Evolutionary conservation across 2,888 invertebrate genomes (phyloP).

Genomic region (Drosophila silvestris): DNA sequence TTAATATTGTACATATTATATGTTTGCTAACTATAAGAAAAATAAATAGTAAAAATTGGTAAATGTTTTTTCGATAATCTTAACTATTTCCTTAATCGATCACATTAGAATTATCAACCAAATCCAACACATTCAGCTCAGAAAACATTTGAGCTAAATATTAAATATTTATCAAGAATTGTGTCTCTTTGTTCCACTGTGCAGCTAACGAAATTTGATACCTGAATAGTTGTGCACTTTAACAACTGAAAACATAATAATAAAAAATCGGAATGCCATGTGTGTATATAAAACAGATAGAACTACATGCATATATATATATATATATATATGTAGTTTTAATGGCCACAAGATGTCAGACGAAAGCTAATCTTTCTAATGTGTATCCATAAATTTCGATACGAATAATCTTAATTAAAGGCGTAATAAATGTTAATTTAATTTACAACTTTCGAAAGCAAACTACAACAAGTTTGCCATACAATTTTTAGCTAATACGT

Average conservation of each 20-base stretch:
- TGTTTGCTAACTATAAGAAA: slow-evolving; percentile 15
- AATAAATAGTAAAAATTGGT: neutral
- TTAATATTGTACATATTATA: slow-evolving; percentile 29
- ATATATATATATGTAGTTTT: slow-evolving; percentile 5
- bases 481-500: slow-evolving; percentile 38
- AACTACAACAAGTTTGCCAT: slow-evolving; percentile 38
- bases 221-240: slow-evolving; percentile 29
- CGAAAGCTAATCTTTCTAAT: slow-evolving; percentile 61
- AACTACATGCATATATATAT: neutral
- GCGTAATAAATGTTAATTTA: slow-evolving; percentile 37
- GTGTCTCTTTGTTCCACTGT: slow-evolving; percentile 33
- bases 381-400: slow-evolving; percentile 10
- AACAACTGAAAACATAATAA: slow-evolving; percentile 9
- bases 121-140: neutral
- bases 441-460: slow-evolving; percentile 36
- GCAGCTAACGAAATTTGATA: slow-evolving; percentile 26
- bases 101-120: neutral
- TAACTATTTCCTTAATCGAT: neutral
- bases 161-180: slow-evolving; percentile 1
- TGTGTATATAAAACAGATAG: neutral
- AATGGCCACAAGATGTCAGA: slow-evolving; percentile 34
- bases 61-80: neutral
- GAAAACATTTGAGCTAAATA: neutral
- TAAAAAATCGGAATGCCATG: neutral
- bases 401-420: slow-evolving; percentile 44